Percentiles rank a stretch among this genome's conserved stretches.
phyloP scores from a whole-genome alignment of 2,888 invertebrate genomes.

The Chromoteleia sp. region DNA sequence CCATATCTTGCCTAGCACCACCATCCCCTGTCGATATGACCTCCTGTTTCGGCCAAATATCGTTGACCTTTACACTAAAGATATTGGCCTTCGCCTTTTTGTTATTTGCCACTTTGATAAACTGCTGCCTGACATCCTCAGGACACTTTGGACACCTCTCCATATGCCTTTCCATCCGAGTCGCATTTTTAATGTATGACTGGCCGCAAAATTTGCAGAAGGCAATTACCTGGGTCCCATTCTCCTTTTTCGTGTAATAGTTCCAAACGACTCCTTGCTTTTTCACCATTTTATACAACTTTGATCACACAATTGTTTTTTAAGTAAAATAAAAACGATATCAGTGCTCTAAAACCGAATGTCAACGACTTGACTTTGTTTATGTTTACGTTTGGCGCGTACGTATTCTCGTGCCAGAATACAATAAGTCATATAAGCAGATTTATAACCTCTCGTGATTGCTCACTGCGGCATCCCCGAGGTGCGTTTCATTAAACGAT shows the following conservation, averaged over 20 bases:
- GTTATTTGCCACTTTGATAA: slow-evolving; percentile 75
- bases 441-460: slow-evolving; percentile 55
- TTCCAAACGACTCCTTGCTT: slow-evolving; percentile 80
- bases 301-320: no score
- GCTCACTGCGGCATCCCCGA: slow-evolving; percentile 5
- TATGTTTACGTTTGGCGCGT: slow-evolving; percentile 30
- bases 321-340: no score
- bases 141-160: slow-evolving; percentile 79
- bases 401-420: slow-evolving; percentile 12
- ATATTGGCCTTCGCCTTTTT: slow-evolving; percentile 76
- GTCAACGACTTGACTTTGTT: slow-evolving; percentile 15
- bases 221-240: slow-evolving; percentile 79
- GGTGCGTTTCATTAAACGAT: slow-evolving; percentile 13
- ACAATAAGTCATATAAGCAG: slow-evolving; percentile 38
- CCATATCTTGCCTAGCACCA: slow-evolving; percentile 87
- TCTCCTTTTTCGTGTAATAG: slow-evolving; percentile 79
- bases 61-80: slow-evolving; percentile 71
- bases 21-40: slow-evolving; percentile 83
- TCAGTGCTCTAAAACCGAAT: not conserved
- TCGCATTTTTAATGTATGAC: slow-evolving; percentile 81
- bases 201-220: slow-evolving; percentile 81
- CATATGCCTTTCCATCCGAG: slow-evolving; percentile 80
- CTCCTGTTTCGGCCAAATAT: slow-evolving; percentile 73
- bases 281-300: slow-evolving; percentile 81
- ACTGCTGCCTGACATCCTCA: slow-evolving; percentile 76